Evolutionary conservation across 2,888 invertebrate species (phyloP).

Genomic region (Anaspis maculata): DNA sequence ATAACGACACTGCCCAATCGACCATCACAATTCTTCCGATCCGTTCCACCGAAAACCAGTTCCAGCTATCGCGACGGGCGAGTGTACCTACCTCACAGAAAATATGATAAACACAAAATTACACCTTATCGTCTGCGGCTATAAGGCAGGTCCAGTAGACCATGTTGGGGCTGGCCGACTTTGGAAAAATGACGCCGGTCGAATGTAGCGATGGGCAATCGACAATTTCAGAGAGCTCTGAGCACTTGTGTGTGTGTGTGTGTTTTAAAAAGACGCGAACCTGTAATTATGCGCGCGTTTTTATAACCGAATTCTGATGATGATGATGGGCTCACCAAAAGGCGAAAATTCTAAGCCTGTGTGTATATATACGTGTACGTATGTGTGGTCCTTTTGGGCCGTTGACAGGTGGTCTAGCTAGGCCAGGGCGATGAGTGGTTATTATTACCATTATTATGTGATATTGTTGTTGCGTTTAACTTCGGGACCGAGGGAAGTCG

Average conservation of each 20-base stretch:
- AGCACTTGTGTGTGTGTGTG: slow-evolving; percentile 4
- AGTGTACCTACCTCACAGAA: slow-evolving; percentile 34
- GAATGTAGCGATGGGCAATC: too few relatives aligned
- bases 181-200: too few relatives aligned
- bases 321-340: slow-evolving; percentile 4
- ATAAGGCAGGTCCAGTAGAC: too few relatives aligned
- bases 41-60: slow-evolving; percentile 3
- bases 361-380: slow-evolving; percentile 4
- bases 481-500: too few relatives aligned
- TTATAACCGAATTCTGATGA: too few relatives aligned
- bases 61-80: slow-evolving; percentile 25
- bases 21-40: slow-evolving; percentile 7
- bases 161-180: too few relatives aligned
- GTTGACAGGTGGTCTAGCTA: slow-evolving; percentile 16
- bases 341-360: too few relatives aligned
- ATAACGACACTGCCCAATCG: slow-evolving; percentile 24
- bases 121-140: slow-evolving; percentile 32
- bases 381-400: slow-evolving; percentile 11
- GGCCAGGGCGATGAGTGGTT: too few relatives aligned
- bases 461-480: too few relatives aligned
- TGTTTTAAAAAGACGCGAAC: slow-evolving; percentile 11
- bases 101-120: slow-evolving; percentile 36
- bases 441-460: too few relatives aligned
- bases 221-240: too few relatives aligned
- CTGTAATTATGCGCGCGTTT: slow-evolving; percentile 16